Conservation (phyloP, 1,140 invertebrate genomes). For the Leptinotarsa lineolata region DNA sequence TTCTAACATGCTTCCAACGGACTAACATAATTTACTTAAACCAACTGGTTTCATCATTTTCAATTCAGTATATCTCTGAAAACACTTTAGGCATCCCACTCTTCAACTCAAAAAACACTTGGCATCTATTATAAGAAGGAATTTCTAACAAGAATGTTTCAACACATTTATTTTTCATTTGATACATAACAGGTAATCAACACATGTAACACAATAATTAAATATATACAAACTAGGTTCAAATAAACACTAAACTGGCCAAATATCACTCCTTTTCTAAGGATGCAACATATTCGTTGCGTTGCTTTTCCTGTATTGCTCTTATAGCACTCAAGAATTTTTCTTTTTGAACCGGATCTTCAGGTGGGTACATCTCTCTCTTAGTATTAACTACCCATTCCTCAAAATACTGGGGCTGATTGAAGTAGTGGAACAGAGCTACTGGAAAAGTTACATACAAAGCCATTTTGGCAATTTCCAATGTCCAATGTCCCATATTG, state of each 20-base stretch:
- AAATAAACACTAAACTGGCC: not conserved
- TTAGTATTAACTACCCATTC: conserved; percentile 75
- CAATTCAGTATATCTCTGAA: too few relatives aligned
- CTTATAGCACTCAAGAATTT: conserved; percentile 6
- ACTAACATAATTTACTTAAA: too few relatives aligned
- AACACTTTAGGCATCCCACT: too few relatives aligned
- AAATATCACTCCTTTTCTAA: conserved; percentile 1
- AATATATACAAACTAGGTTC: not conserved
- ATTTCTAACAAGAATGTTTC: too few relatives aligned
- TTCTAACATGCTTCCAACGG: too few relatives aligned
- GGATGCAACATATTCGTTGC: not conserved
- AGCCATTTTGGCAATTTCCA: conserved; percentile 81
- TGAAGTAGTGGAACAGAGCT: conserved; percentile 80
- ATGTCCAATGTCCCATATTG: conserved; percentile 75
- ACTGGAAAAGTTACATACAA: conserved; percentile 87
- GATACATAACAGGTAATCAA: too few relatives aligned
- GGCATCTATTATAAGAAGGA: too few relatives aligned
- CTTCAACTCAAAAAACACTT: too few relatives aligned
- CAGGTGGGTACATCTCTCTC: conserved; percentile 71
- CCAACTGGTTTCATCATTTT: too few relatives aligned
- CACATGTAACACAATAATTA: too few relatives aligned
- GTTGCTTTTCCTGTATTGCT: conserved; percentile 11
- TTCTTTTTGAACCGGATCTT: conserved; percentile 62
- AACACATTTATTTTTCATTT: too few relatives aligned
- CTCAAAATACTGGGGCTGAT: conserved; percentile 82